Conservation (phyloP, 2,797 vertebrate species). For the Halcyon smyrnensis region DNA sequence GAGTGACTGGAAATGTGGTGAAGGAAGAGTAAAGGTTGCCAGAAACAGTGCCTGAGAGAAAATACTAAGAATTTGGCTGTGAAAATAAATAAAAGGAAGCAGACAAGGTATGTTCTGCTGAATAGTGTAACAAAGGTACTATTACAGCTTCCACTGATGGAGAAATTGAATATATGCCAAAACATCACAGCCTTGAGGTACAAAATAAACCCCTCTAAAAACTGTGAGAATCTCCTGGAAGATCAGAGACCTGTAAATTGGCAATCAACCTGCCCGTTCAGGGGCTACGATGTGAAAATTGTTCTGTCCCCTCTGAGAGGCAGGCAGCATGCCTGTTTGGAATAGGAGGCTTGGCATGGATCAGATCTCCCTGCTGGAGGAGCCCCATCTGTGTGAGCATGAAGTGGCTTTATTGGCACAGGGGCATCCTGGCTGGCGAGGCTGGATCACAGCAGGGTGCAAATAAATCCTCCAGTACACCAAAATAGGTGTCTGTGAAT, state of each 20-base stretch:
- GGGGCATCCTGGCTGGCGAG: neutral
- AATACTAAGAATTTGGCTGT: neutral
- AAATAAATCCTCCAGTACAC: neutral
- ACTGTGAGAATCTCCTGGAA: neutral
- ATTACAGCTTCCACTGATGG: neutral
- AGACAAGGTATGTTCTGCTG: neutral
- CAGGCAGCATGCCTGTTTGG: neutral
- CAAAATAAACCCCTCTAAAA: neutral
- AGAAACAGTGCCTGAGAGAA: neutral
- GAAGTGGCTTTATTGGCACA: neutral
- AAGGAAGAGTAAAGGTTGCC: neutral
- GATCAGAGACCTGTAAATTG: neutral
- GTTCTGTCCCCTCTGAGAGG: fast-evolving
- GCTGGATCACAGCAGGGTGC: neutral
- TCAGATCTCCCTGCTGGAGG: neutral
- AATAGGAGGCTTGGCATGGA: fast-evolving
- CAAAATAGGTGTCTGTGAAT: neutral
- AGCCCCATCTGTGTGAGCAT: neutral
- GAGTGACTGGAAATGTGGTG: neutral
- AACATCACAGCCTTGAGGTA: neutral
- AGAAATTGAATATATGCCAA: neutral
- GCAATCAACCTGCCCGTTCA: neutral
- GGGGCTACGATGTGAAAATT: neutral
- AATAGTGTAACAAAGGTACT: neutral
- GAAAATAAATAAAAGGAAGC: neutral